phyloP scores from a whole-genome alignment of 2,797 vertebrate species.

The Enteromius argenteus region DNA sequence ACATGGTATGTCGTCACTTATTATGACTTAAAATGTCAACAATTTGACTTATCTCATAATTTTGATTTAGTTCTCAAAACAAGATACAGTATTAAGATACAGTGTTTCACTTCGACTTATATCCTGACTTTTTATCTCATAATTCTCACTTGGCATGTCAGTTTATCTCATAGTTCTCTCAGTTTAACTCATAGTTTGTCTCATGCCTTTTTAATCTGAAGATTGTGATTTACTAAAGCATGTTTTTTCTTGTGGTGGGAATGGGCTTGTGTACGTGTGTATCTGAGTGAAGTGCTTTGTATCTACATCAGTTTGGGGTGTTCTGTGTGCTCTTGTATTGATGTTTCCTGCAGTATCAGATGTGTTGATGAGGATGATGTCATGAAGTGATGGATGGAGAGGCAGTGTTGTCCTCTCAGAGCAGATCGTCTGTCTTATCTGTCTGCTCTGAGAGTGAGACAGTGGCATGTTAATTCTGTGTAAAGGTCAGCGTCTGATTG shows the following conservation, averaged over 20 bases:
- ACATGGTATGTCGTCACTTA: background rate
- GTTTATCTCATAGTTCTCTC: background rate
- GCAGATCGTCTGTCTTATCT: background rate
- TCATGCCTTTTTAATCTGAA: background rate
- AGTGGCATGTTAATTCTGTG: background rate
- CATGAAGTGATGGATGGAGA: background rate
- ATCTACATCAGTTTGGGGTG: background rate
- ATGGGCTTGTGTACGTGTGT: background rate
- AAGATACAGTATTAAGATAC: background rate
- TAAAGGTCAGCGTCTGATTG: slow-evolving; percentile 8
- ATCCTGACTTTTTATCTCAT: background rate
- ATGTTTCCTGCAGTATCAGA: background rate
- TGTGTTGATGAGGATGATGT: background rate
- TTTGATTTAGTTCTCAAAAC: background rate
- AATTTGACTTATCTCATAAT: background rate
- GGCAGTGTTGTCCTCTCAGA: slow-evolving; percentile 1
- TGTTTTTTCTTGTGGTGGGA: background rate
- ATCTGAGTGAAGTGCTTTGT: background rate
- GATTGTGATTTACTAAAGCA: background rate
- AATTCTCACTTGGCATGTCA: background rate
- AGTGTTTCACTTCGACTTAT: background rate
- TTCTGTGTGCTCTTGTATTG: background rate
- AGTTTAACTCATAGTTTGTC: background rate
- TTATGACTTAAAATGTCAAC: background rate
- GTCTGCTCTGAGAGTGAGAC: slow-evolving; percentile 13